A percentile compares a stretch with the other conserved stretches of the same genome.
Evolutionary conservation across 1,140 invertebrate species (phyloP).

Genomic region (Drosophila nebulosa): DNA sequence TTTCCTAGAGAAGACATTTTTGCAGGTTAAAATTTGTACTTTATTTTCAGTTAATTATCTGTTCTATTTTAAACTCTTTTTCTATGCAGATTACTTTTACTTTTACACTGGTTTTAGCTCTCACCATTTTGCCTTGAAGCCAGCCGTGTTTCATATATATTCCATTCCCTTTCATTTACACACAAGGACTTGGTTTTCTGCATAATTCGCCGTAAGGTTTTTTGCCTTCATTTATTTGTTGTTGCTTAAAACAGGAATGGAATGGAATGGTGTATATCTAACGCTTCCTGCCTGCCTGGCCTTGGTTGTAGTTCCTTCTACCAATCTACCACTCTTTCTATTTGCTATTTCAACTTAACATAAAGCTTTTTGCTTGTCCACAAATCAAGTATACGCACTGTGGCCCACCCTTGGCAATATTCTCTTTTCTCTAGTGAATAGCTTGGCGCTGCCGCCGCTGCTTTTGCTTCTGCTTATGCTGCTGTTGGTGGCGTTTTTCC

Average conservation of each 20-base stretch:
- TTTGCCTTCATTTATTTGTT: slow-evolving; percentile 17
- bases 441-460: not conserved
- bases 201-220: not conserved
- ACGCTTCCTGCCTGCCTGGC: slow-evolving; percentile 9
- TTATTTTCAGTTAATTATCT: too few relatives aligned
- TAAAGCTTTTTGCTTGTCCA: slow-evolving; percentile 42
- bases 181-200: not conserved
- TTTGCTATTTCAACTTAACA: slow-evolving; percentile 44
- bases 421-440: not conserved
- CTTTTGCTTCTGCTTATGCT: not conserved
- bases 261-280: not conserved
- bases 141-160: not conserved
- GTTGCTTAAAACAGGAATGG: slow-evolving; percentile 12
- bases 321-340: slow-evolving; percentile 36
- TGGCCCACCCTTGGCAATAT: slow-evolving; percentile 28
- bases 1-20: too few relatives aligned
- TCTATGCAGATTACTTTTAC: not conserved
- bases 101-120: not conserved
- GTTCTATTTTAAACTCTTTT: not conserved
- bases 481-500: slow-evolving; percentile 39
- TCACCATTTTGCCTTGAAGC: not conserved
- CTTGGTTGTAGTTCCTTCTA: slow-evolving; percentile 1
- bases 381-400: slow-evolving; percentile 73
- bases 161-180: not conserved
- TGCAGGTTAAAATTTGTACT: too few relatives aligned